Percentiles rank a stretch among this genome's conserved stretches.
Conservation (phyloP, 2,888 invertebrate genomes). For the Cenopis cana region DNA sequence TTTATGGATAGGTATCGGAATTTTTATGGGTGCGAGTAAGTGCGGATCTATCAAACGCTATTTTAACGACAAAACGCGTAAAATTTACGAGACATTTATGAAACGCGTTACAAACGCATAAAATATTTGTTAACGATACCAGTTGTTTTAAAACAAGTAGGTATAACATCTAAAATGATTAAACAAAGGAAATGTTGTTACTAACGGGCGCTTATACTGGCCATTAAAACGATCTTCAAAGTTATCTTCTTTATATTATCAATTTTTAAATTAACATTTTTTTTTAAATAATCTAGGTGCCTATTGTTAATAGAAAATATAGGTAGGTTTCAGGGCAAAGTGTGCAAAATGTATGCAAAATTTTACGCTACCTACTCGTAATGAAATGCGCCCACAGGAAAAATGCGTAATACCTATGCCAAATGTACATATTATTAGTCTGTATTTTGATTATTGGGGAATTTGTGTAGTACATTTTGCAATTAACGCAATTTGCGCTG, state of each 20-base stretch:
- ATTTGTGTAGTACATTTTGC: no score
- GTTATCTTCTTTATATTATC: not conserved
- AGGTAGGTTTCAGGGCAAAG: no score
- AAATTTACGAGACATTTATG: slow-evolving; percentile 53
- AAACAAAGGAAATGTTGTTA: slow-evolving; percentile 27
- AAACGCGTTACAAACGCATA: slow-evolving; percentile 43
- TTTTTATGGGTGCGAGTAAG: slow-evolving; percentile 48
- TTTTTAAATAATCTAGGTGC: no score
- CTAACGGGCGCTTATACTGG: slow-evolving; percentile 11
- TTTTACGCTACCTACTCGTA: no score
- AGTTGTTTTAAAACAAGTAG: slow-evolving; percentile 20
- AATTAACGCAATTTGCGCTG: no score
- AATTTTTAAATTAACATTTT: no score
- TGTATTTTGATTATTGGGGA: no score
- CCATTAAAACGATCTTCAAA: slow-evolving; percentile 21
- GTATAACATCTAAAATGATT: slow-evolving; percentile 15
- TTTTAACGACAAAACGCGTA: slow-evolving; percentile 49
- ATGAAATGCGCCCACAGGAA: no score
- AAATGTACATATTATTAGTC: no score
- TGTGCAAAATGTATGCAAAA: no score
- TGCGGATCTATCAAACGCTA: slow-evolving; percentile 45
- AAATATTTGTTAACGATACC: slow-evolving; percentile 26
- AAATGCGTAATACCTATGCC: no score
- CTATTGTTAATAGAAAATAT: no score
- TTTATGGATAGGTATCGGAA: slow-evolving; percentile 32